Conservation (phyloP, 2,113 vertebrate genomes). For the Plestiodon gilberti region DNA sequence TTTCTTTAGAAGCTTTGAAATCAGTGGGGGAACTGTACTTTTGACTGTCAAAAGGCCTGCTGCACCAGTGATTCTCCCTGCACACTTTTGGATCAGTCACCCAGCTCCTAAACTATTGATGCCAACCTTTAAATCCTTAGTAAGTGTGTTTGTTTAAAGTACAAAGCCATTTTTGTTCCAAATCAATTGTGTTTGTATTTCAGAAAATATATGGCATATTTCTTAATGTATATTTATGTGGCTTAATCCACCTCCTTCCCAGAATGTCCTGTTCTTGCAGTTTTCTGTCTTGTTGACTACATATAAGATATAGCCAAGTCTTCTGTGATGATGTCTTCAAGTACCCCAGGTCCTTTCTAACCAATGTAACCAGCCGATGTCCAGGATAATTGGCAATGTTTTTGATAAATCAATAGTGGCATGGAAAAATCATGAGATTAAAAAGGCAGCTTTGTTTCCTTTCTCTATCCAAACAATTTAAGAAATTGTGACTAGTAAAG, state of each 20-base stretch:
- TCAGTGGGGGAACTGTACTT: too few relatives aligned
- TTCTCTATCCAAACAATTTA: not conserved
- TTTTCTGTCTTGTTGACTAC: conserved; percentile 20
- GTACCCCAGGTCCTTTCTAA: not conserved
- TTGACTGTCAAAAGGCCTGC: too few relatives aligned
- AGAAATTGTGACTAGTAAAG: not conserved
- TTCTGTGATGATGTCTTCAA: not conserved
- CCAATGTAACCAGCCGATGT: not conserved
- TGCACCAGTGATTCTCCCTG: too few relatives aligned
- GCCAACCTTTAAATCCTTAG: not conserved
- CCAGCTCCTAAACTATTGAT: too few relatives aligned
- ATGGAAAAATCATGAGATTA: not conserved
- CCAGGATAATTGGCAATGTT: not conserved
- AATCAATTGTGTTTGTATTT: not conserved
- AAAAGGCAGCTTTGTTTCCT: conserved; percentile 2
- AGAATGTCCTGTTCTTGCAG: not conserved
- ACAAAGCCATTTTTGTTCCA: not conserved
- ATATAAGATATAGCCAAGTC: conserved; percentile 20
- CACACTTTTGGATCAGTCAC: too few relatives aligned
- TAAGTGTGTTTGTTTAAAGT: not conserved
- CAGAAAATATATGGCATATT: not conserved
- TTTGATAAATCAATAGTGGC: not conserved
- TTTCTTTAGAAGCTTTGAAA: too few relatives aligned
- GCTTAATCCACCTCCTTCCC: not conserved
- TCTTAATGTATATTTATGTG: too few relatives aligned